Percentiles rank a stretch among this genome's conserved stretches.
Conservation (phyloP, 2,888 invertebrate species). For the Isotomurus palustris region DNA sequence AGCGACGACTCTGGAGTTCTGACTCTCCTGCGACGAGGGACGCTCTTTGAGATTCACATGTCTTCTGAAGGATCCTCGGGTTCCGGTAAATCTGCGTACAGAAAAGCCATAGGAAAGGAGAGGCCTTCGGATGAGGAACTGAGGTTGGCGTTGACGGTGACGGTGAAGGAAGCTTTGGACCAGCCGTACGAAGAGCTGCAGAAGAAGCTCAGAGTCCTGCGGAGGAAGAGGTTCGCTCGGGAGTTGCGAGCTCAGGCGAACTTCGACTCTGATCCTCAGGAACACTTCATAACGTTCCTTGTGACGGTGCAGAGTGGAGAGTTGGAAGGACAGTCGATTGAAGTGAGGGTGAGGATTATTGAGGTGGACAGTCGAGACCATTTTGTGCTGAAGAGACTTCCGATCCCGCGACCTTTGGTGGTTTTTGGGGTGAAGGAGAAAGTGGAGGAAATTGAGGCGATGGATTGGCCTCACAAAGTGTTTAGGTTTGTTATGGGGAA, state of each 20-base stretch:
- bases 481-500: conserved; percentile 4
- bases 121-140: conserved; percentile 12
- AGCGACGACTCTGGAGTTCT: background rate
- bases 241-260: background rate
- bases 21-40: too few species aligned
- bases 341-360: conserved; percentile 9
- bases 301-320: background rate
- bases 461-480: conserved; percentile 8
- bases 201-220: conserved; percentile 3
- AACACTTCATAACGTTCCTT: conserved; percentile 14
- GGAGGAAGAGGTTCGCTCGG: conserved; percentile 4
- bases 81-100: background rate
- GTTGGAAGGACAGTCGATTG: background rate
- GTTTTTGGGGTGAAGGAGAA: conserved; percentile 3
- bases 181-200: conserved; percentile 13
- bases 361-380: conserved; percentile 23
- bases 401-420: conserved; percentile 22
- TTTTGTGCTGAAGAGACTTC: conserved; percentile 20
- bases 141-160: conserved; percentile 3
- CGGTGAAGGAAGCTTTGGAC: conserved; percentile 15
- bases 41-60: too few species aligned
- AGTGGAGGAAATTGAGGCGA: conserved; percentile 5
- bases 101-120: conserved; percentile 12
- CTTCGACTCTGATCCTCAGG: conserved; percentile 7
- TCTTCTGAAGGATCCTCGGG: background rate